Percentiles rank a stretch among this genome's conserved stretches.
Conservation (phyloP, 2,888 invertebrate species). For the Chesias legatella region DNA sequence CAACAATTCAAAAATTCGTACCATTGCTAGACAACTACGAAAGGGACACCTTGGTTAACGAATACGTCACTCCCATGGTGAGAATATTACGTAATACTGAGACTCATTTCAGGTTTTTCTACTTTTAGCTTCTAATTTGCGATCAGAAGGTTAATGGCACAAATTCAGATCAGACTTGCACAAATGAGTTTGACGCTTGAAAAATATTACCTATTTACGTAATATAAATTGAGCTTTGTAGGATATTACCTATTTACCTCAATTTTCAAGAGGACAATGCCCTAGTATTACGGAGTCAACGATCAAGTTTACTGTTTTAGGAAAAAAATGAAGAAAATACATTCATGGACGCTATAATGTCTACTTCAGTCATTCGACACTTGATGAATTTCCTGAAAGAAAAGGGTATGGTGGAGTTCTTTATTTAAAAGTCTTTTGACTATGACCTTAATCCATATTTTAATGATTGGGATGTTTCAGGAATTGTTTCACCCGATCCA, state of each 20-base stretch:
- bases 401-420: slow-evolving; percentile 60
- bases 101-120: no score
- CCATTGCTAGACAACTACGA: slow-evolving; percentile 93
- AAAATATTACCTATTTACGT: no score
- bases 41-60: slow-evolving; percentile 85
- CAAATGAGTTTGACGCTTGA: no score
- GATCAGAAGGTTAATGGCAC: no score
- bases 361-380: slow-evolving; percentile 87
- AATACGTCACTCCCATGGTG: slow-evolving; percentile 85
- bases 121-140: no score
- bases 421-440: neutral
- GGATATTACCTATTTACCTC: no score
- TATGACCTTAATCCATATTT: no score
- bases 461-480: no score
- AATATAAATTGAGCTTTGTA: no score
- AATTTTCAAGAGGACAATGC: neutral
- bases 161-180: no score
- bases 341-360: slow-evolving; percentile 88
- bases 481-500: slow-evolving; percentile 82
- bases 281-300: neutral
- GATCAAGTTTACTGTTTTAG: slow-evolving; percentile 41
- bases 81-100: no score
- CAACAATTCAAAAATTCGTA: slow-evolving; percentile 87
- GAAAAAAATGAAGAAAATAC: slow-evolving; percentile 89
- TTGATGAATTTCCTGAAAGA: slow-evolving; percentile 84